These are phyloP conservation scores for Ochlodes sylvanus DNA, from an alignment of 2,888 invertebrate species.

Conservation along the genomic window DNA sequence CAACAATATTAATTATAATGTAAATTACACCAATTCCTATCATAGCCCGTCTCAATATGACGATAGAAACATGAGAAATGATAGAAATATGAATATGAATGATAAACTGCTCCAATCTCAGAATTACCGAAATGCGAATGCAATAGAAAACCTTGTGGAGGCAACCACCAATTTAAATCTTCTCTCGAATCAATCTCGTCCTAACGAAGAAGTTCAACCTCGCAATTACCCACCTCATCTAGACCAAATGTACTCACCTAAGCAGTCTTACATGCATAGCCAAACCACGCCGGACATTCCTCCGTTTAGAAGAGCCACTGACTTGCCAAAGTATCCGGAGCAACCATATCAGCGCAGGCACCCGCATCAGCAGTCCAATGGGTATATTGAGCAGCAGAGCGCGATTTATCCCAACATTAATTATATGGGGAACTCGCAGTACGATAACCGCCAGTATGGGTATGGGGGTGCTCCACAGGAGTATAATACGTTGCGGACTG, in stretches of 20 bases:
- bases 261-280: conserved; percentile 59
- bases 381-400: conserved; percentile 66
- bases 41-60: conserved; percentile 62
- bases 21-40: conserved; percentile 66
- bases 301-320: conserved; percentile 59
- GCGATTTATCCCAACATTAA: conserved; percentile 61
- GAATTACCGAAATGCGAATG: conserved; percentile 57
- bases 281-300: conserved; percentile 61
- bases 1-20: conserved; percentile 57
- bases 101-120: conserved; percentile 60
- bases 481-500: conserved; percentile 57
- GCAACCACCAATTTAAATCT: conserved; percentile 68
- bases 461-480: conserved; percentile 61
- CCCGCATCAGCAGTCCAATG: conserved; percentile 63
- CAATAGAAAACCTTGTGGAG: conserved; percentile 69
- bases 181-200: conserved; percentile 55
- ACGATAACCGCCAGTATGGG: conserved; percentile 60
- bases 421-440: conserved; percentile 55
- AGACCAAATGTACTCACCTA: conserved; percentile 55
- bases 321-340: conserved; percentile 65
- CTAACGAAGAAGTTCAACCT: conserved; percentile 56
- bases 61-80: conserved; percentile 60
- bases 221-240: conserved; percentile 59
- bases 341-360: conserved; percentile 57
- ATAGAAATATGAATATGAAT: conserved; percentile 62